These are phyloP conservation scores for Drosophila eohydei DNA, from an alignment of 2,888 invertebrate genomes.

Conservation along the genomic window DNA sequence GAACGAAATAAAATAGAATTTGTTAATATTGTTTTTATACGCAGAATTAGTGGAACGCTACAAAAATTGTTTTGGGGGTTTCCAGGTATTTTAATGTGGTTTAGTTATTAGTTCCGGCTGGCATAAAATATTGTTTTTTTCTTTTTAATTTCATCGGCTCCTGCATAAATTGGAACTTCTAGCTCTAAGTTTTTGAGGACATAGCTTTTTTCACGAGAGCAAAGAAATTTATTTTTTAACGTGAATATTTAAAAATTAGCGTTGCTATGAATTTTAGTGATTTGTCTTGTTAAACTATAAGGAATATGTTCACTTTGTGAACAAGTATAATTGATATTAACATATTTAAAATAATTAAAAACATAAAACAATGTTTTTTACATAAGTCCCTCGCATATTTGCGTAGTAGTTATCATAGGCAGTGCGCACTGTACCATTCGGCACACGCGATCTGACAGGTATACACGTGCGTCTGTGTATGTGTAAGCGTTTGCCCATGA, in stretches of 20 bases:
- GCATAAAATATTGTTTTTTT: too few species aligned
- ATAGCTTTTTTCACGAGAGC: too few species aligned
- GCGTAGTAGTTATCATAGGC: not conserved
- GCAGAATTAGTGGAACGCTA: conserved; percentile 16
- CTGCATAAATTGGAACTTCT: too few species aligned
- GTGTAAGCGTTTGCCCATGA: not conserved
- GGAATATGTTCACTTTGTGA: too few species aligned
- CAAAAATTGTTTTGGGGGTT: too few species aligned
- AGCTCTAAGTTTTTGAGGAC: too few species aligned
- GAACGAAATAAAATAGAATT: conserved; percentile 76
- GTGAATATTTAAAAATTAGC: too few species aligned
- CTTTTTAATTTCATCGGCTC: too few species aligned
- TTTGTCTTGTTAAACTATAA: too few species aligned
- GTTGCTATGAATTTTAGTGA: too few species aligned
- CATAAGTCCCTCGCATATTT: not conserved
- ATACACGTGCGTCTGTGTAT: conserved; percentile 30
- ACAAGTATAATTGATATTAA: too few species aligned
- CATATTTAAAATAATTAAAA: not conserved
- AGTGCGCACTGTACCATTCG: conserved; percentile 20
- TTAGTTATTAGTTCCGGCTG: not conserved
- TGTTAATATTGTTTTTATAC: conserved; percentile 68
- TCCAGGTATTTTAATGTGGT: not conserved
- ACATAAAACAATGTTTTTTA: not conserved
- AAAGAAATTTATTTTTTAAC: too few species aligned
- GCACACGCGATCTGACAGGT: conserved; percentile 35